Evolutionary conservation across 2,888 invertebrate genomes (phyloP).

Genomic region (Morinoia aosen): DNA sequence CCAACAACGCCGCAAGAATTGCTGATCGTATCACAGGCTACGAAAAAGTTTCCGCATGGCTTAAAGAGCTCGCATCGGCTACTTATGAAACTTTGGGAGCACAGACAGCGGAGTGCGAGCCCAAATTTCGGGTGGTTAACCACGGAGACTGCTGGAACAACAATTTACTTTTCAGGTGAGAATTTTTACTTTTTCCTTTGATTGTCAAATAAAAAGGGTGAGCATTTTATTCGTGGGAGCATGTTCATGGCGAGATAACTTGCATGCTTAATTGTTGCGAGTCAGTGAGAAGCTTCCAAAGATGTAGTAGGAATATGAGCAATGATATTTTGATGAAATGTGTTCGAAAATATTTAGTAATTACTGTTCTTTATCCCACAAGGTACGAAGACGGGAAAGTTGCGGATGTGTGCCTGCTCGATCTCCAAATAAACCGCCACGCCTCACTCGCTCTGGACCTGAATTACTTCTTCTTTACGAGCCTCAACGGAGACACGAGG

Average conservation of each 20-base stretch:
- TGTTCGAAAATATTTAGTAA: not conserved
- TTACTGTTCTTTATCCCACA: not conserved
- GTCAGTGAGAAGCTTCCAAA: not conserved
- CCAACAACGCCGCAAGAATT: conserved; percentile 36
- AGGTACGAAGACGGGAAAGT: not conserved
- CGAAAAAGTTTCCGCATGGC: conserved; percentile 51
- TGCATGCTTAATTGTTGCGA: not conserved
- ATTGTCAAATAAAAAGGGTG: not conserved
- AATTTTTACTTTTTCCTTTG: not conserved
- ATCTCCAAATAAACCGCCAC: conserved; percentile 53
- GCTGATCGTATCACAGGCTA: conserved; percentile 52
- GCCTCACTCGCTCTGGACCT: conserved; percentile 33
- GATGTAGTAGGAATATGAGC: not conserved
- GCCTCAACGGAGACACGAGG: conserved; percentile 55
- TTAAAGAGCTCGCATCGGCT: not conserved
- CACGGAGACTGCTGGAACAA: conserved; percentile 63
- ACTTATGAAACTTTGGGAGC: not conserved
- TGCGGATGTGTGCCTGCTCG: conserved; percentile 54
- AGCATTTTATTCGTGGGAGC: not conserved
- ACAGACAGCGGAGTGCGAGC: not conserved
- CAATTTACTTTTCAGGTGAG: conserved; percentile 62
- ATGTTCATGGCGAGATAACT: not conserved
- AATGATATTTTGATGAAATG: not conserved
- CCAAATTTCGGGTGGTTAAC: conserved; percentile 48
- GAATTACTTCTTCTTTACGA: conserved; percentile 54